Conservation (phyloP, 2,113 vertebrate genomes). For the Myiozetetes cayanensis region DNA sequence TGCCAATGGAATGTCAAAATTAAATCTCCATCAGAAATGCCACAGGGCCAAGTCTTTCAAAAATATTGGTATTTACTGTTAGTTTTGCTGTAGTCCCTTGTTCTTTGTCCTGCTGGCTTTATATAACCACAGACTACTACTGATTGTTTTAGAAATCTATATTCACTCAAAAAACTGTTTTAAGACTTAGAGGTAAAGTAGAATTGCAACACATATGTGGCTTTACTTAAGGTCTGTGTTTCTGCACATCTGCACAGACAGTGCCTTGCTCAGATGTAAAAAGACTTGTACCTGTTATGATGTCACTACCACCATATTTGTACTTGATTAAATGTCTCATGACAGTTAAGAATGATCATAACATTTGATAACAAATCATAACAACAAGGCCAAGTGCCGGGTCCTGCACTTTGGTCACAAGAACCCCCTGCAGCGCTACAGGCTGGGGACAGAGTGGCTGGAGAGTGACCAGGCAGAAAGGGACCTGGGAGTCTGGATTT, state of each 20-base stretch:
- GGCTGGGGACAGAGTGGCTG: too few species aligned
- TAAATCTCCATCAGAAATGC: conserved; percentile 42
- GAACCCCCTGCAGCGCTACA: too few species aligned
- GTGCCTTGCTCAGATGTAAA: not conserved
- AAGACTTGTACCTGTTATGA: not conserved
- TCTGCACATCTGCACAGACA: not conserved
- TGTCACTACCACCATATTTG: not conserved
- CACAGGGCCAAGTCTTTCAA: not conserved
- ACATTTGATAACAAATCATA: not conserved
- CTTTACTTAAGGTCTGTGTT: not conserved
- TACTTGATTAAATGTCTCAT: not conserved
- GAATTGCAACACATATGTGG: not conserved
- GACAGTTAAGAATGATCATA: not conserved
- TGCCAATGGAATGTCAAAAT: conserved; percentile 40
- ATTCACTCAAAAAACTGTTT: not conserved
- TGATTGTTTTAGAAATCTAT: not conserved
- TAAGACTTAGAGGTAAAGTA: not conserved
- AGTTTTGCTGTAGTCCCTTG: not conserved
- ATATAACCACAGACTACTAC: not conserved
- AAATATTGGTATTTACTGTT: not conserved
- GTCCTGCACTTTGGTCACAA: too few species aligned
- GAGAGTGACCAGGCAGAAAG: too few species aligned
- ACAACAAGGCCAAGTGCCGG: too few species aligned
- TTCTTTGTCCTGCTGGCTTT: not conserved
- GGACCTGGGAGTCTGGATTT: too few species aligned